phyloP scores from a whole-genome alignment of 2,888 invertebrate genomes.

The Drosophila flavopinicola region DNA sequence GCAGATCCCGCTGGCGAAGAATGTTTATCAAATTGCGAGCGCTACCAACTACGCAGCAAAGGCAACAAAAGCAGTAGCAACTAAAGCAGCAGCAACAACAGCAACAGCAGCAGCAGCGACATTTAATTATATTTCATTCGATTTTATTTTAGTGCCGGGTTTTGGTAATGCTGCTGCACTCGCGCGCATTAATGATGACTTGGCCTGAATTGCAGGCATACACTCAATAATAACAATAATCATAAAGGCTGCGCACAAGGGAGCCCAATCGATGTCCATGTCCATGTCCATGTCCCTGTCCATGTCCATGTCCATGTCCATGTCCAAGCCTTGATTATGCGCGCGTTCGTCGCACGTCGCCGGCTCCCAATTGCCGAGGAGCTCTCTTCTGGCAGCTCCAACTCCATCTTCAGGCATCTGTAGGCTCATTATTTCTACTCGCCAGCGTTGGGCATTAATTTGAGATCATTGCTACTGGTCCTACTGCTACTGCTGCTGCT shows the following conservation, averaged over 20 bases:
- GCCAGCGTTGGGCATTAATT: conserved; percentile 69
- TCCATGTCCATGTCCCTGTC: conserved; percentile 35
- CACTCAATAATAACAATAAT: conserved; percentile 79
- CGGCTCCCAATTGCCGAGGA: conserved; percentile 43
- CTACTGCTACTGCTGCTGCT: conserved; percentile 28
- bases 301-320: conserved; percentile 42
- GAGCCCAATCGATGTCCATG: conserved; percentile 50
- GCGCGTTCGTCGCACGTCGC: conserved; percentile 67
- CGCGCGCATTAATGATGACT: conserved; percentile 73
- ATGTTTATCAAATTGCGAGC: conserved; percentile 68
- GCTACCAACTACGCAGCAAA: conserved; percentile 64
- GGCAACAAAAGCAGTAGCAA: conserved; percentile 7
- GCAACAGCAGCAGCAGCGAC: conserved; percentile 11
- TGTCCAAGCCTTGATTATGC: conserved; percentile 73
- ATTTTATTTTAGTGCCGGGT: conserved; percentile 73
- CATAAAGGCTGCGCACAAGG: conserved; percentile 66
- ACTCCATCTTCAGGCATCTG: conserved; percentile 19
- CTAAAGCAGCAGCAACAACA: conserved; percentile 14
- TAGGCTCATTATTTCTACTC: conserved; percentile 75
- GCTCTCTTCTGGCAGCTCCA: conserved; percentile 1
- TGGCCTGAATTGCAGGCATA: conserved; percentile 76
- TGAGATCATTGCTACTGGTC: conserved; percentile 76
- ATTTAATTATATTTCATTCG: conserved; percentile 78
- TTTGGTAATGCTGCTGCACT: conserved; percentile 59
- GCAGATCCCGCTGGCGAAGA: conserved; percentile 22